Base-by-base conservation (phyloP, 2,113 vertebrate genomes). In the Odontophorus gujanensis region DNA sequence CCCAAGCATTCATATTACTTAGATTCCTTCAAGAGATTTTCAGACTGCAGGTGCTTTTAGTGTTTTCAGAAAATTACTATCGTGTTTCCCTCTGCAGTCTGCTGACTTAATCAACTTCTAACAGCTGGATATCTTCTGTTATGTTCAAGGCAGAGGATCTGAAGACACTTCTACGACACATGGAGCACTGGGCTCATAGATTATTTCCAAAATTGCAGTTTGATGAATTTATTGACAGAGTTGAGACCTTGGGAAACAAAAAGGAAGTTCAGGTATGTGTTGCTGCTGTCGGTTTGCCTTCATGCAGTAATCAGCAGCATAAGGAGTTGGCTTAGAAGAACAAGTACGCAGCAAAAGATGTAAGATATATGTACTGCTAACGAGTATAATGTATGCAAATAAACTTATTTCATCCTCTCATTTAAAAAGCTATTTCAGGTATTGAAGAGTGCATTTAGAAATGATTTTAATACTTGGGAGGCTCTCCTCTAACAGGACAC, bases 181-280 rank as follows among this genome's bases (percentile, higher is more conserved):
- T 99, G 99, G 99, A 99, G 96, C 99, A 99, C 96, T 99, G 99
- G 99, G 99, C 99, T 38, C 99, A 99, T 90, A 97, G 99, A 21
- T 92, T 99, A 7, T 99, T 98, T 95, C 99, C 99, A 28, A 99
- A 99, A 87, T 95, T 99, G 77, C 98, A 98, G 57, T 99, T 99
- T 97, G 99, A 99, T 72, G 99, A 99, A 80, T 99, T 99, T 71
- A 97, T 99, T 6, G 98, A 98, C 73, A 98, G 90, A 94, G 97
- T 99, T 9, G 99, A 99, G 92, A 90, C 95, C 75, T 95, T 99
- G 25, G 99, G 99, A 87, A 96, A 79, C 96, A 99, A 99, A 96
- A 99, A 98, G 89, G 99, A 99, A 83, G 99, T 99, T 80, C 99
- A 99, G 98, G 99, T 99, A 96, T 4, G 97, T 30, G 7, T 67